Percentiles rank a stretch among this genome's conserved stretches.
Conservation (phyloP, 2,113 vertebrate species). For the Gobius niger region DNA sequence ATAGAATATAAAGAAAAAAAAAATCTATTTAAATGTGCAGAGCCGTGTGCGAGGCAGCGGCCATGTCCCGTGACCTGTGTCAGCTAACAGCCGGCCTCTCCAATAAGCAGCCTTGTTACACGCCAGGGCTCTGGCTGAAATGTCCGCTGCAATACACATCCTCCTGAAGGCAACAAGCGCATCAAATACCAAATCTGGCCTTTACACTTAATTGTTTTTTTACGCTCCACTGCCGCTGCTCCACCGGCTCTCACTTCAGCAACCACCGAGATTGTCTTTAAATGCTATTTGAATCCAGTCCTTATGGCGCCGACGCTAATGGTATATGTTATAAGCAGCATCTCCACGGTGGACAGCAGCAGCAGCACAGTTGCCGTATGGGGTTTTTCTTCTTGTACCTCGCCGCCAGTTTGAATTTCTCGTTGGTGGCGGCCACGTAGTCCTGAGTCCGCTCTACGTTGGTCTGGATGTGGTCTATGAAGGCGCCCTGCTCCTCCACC, state of each 20-base stretch:
- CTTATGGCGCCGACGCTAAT: constrained; percentile 31
- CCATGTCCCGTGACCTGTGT: constrained; percentile 60
- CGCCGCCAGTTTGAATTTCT: constrained; percentile 88
- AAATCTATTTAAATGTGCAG: constrained; percentile 4
- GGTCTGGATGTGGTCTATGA: constrained; percentile 89
- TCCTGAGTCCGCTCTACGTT: constrained; percentile 85
- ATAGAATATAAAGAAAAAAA: not conserved
- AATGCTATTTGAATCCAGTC: constrained; percentile 28
- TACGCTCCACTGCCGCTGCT: constrained; percentile 57
- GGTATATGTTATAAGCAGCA: constrained; percentile 57
- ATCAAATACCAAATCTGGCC: constrained; percentile 56
- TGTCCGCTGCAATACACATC: constrained; percentile 62
- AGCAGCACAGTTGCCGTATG: constrained; percentile 85
- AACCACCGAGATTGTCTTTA: constrained; percentile 29
- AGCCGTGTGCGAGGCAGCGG: constrained; percentile 29
- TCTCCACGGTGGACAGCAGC: constrained; percentile 86
- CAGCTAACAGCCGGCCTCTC: constrained; percentile 62
- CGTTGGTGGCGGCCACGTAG: constrained; percentile 80
- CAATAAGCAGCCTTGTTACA: constrained; percentile 60
- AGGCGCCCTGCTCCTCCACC: constrained; percentile 88
- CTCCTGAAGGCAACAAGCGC: constrained; percentile 60
- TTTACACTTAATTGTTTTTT: constrained; percentile 66
- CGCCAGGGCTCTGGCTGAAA: constrained; percentile 50
- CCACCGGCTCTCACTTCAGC: constrained; percentile 34
- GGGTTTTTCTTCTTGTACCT: constrained; percentile 88